Percentiles rank a stretch among this genome's conserved stretches.
These are phyloP conservation scores for Suncus etruscus DNA, from an alignment of 2,113 vertebrate species.

Conservation along the genomic window DNA sequence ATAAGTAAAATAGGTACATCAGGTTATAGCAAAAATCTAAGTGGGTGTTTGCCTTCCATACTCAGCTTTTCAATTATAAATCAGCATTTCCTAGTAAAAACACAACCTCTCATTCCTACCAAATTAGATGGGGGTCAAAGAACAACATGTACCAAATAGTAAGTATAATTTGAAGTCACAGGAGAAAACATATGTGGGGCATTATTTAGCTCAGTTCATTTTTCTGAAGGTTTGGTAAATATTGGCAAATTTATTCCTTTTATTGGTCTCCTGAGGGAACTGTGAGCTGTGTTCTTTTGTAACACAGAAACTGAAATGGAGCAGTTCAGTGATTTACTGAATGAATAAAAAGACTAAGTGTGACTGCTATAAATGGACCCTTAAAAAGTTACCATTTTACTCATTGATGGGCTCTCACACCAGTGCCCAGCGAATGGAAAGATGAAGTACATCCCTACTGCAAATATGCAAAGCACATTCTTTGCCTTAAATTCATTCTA, in stretches of 20 bases:
- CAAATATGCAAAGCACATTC: background rate
- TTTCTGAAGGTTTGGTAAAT: conserved; percentile 69
- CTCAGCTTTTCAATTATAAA: conserved; percentile 13
- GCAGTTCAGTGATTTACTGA: background rate
- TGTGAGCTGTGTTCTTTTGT: conserved; percentile 10
- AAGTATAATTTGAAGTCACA: conserved; percentile 17
- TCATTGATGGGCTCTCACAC: background rate
- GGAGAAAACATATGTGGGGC: conserved; percentile 35
- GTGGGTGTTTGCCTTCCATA: conserved; percentile 10
- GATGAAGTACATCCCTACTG: background rate
- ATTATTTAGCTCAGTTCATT: conserved; percentile 56
- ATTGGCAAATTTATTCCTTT: conserved; percentile 54
- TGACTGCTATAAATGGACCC: background rate
- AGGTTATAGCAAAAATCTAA: conserved; percentile 58
- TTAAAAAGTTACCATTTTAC: background rate
- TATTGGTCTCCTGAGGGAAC: conserved; percentile 65
- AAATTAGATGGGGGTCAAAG: background rate
- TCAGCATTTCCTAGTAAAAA: conserved; percentile 11
- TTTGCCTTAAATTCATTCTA: background rate
- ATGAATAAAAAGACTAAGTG: background rate
- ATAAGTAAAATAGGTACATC: conserved; percentile 47
- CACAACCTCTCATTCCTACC: background rate
- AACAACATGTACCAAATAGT: background rate
- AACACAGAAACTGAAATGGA: conserved; percentile 11
- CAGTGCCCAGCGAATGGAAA: no score